phyloP scores from a whole-genome alignment of 92 coral and sea anemone species.

The Metridium senile region DNA sequence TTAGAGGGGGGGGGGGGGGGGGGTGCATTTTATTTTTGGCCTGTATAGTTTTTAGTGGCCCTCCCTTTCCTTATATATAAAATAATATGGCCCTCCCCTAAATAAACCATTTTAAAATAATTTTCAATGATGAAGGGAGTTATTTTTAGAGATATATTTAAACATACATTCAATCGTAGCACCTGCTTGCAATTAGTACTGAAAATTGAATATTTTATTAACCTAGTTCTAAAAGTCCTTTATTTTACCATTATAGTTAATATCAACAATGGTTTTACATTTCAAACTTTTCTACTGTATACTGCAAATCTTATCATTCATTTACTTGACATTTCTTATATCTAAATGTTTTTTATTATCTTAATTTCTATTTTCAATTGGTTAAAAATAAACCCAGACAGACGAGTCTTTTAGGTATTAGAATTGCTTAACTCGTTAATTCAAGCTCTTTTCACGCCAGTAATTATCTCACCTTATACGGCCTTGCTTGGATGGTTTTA shows the following conservation, averaged over 20 bases:
- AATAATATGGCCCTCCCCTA: too few species aligned
- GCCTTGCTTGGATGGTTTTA: conserved; percentile 16
- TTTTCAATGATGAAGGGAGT: too few species aligned
- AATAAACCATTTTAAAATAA: too few species aligned
- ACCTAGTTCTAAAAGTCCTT: neutral
- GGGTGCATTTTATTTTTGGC: too few species aligned
- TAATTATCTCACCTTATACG: neutral
- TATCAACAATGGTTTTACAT: neutral
- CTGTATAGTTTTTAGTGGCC: too few species aligned
- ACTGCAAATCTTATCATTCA: neutral
- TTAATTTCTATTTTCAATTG: too few species aligned
- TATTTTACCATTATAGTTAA: neutral
- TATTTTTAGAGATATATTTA: too few species aligned
- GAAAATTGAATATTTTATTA: neutral
- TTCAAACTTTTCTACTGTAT: neutral
- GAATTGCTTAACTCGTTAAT: neutral
- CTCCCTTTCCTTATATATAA: too few species aligned
- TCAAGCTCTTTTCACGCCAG: neutral
- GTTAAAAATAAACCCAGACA: too few species aligned
- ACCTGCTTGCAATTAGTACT: neutral
- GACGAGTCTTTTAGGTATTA: neutral
- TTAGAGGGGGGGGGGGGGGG: too few species aligned
- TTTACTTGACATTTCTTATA: too few species aligned
- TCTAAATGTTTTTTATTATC: too few species aligned
- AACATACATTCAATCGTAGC: neutral